A percentile compares a stretch with the other conserved stretches of the same genome.
Evolutionary conservation across 2,113 vertebrate species (phyloP).

Genomic region (Ageneiosus marmoratus): DNA sequence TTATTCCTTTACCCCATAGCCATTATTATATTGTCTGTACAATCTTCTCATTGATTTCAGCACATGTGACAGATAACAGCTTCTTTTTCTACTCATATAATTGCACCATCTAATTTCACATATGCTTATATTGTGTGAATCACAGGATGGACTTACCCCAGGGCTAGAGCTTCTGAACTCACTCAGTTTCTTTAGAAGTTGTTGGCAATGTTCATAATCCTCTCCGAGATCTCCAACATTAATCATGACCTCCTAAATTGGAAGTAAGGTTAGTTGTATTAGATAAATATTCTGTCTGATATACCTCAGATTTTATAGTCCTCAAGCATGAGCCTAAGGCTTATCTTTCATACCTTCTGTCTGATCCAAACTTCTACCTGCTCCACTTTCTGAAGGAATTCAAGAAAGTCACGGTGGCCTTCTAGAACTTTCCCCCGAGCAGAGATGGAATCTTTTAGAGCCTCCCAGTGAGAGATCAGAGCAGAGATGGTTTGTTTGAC

Average conservation of each 20-base stretch:
- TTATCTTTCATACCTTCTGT: conserved; percentile 74
- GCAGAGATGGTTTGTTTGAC: conserved; percentile 61
- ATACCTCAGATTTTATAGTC: background rate
- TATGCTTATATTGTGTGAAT: background rate
- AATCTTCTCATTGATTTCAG: too few species aligned
- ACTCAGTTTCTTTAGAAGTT: conserved; percentile 78
- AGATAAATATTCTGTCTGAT: background rate
- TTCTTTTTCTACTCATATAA: background rate
- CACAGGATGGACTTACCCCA: conserved; percentile 69
- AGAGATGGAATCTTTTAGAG: conserved; percentile 74
- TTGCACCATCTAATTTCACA: background rate
- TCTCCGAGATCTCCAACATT: conserved; percentile 80
- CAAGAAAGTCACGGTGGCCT: conserved; percentile 79
- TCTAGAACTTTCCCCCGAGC: conserved; percentile 78
- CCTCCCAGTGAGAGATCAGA: conserved; percentile 78
- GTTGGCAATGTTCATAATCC: conserved; percentile 84
- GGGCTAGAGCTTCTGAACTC: conserved; percentile 75
- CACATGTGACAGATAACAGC: too few species aligned
- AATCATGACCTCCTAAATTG: conserved; percentile 82
- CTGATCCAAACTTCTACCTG: conserved; percentile 88
- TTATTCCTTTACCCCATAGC: too few species aligned
- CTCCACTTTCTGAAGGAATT: conserved; percentile 86
- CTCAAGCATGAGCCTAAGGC: background rate
- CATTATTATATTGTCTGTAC: too few species aligned
- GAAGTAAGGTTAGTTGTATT: background rate